These are phyloP conservation scores for Notoglanidium macrostoma DNA, from an alignment of 2,797 vertebrate species.

Conservation along the genomic window DNA sequence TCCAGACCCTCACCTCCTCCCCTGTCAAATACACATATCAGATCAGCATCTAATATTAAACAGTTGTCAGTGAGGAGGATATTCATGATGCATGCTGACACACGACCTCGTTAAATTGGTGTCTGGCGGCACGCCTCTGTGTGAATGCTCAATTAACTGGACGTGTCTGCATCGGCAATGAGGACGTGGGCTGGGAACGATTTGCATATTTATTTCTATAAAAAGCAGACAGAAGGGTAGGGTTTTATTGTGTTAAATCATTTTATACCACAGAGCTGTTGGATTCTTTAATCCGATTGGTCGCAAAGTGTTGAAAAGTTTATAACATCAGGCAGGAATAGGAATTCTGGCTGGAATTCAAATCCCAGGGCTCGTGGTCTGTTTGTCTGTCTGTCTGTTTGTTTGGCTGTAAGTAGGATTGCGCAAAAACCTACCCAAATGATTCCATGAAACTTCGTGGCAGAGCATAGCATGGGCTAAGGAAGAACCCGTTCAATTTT, in stretches of 20 bases:
- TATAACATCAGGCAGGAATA: background rate
- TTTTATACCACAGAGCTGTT: background rate
- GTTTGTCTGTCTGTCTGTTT: too few relatives aligned
- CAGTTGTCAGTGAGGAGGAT: constrained; percentile 11
- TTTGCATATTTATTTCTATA: constrained; percentile 26
- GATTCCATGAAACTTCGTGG: too few relatives aligned
- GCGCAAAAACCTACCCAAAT: too few relatives aligned
- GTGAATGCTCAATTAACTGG: constrained; percentile 36
- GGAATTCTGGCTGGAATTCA: background rate
- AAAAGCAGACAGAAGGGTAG: constrained; percentile 8
- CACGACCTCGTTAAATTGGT: constrained; percentile 31
- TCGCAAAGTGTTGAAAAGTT: background rate
- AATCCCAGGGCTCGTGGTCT: background rate
- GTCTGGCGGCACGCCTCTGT: constrained; percentile 25
- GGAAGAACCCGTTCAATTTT: too few relatives aligned
- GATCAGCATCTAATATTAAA: constrained; percentile 21
- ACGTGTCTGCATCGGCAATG: constrained; percentile 20
- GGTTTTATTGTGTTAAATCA: background rate
- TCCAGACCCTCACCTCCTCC: background rate
- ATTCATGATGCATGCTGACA: constrained; percentile 30
- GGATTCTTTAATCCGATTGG: background rate
- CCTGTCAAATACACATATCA: background rate
- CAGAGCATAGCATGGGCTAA: too few relatives aligned
- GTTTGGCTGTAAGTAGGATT: too few relatives aligned
- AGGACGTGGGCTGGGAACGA: background rate